A percentile compares a stretch with the other conserved stretches of the same genome.
Conservation (phyloP, 1,140 invertebrate genomes). For the Odontomachus brunneus region DNA sequence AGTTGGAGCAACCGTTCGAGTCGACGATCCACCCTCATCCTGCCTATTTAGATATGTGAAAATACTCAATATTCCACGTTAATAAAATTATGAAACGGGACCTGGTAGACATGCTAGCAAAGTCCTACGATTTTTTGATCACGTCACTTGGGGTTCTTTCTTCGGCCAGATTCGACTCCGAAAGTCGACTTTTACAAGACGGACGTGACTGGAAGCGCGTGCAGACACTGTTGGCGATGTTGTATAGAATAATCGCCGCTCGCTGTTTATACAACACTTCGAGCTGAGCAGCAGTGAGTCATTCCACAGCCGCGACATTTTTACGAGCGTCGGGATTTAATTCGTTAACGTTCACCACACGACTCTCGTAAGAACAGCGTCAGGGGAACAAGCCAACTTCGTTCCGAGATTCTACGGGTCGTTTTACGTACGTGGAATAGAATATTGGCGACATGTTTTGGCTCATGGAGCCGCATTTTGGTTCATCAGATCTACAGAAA, state of each 20-base stretch:
- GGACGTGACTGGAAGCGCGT: constrained; percentile 39
- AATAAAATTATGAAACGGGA: not conserved
- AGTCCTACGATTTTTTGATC: not conserved
- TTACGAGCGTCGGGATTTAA: constrained; percentile 16
- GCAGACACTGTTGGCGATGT: constrained; percentile 46
- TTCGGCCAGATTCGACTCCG: constrained; percentile 18
- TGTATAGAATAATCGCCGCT: constrained; percentile 34
- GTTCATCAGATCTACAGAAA: too few relatives aligned
- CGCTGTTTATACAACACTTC: constrained; percentile 35
- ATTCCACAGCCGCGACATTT: constrained; percentile 27
- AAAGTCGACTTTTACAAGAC: not conserved
- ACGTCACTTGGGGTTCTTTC: not conserved
- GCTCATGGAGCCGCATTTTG: too few relatives aligned
- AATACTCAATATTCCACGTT: not conserved
- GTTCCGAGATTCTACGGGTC: too few relatives aligned
- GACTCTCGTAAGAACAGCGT: not conserved
- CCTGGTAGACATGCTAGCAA: not conserved
- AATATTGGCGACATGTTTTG: too few relatives aligned
- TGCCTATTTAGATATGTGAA: not conserved
- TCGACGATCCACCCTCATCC: not conserved
- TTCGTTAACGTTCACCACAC: constrained; percentile 15
- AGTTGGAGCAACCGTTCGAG: not conserved
- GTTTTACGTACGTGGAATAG: too few relatives aligned
- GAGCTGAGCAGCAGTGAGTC: constrained; percentile 28
- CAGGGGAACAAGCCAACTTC: too few relatives aligned